A percentile compares a stretch with the other conserved stretches of the same genome.
These are phyloP conservation scores for Calidris pugnax DNA, from an alignment of 2,113 vertebrate species.

Conservation along the genomic window DNA sequence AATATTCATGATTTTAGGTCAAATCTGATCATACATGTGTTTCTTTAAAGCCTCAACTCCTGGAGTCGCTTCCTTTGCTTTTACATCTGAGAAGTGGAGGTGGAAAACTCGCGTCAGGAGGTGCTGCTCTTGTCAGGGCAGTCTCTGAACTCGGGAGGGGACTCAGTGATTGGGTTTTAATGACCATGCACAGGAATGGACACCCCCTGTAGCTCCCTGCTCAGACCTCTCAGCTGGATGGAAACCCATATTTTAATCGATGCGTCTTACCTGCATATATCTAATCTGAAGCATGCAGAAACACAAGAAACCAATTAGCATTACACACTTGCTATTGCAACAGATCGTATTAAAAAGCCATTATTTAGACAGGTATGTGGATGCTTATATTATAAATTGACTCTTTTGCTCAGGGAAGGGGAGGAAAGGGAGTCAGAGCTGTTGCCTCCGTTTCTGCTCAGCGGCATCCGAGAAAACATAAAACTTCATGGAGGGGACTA, in stretches of 20 bases:
- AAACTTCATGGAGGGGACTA: background rate
- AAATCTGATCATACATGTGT: background rate
- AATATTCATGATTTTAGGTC: background rate
- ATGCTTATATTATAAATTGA: background rate
- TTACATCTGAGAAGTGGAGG: background rate
- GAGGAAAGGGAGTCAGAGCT: background rate
- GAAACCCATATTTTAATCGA: background rate
- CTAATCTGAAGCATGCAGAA: conserved; percentile 90
- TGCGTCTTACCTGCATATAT: conserved; percentile 88
- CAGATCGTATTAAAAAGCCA: background rate
- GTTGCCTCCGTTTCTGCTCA: background rate
- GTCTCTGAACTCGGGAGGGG: background rate
- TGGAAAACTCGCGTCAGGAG: background rate
- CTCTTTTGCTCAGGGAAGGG: background rate
- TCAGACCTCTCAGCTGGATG: background rate
- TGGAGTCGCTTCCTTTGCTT: background rate
- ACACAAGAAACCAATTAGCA: conserved; percentile 73
- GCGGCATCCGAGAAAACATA: rapidly evolving
- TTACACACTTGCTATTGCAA: background rate
- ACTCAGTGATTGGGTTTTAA: background rate
- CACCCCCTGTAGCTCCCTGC: background rate
- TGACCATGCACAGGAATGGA: background rate
- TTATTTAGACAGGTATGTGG: rapidly evolving
- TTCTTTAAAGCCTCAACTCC: background rate
- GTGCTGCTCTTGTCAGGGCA: background rate